A percentile compares a stretch with the other conserved stretches of the same genome.
Conservation (phyloP, 2,888 invertebrate species). For the Chrysopilus asiliformis region DNA sequence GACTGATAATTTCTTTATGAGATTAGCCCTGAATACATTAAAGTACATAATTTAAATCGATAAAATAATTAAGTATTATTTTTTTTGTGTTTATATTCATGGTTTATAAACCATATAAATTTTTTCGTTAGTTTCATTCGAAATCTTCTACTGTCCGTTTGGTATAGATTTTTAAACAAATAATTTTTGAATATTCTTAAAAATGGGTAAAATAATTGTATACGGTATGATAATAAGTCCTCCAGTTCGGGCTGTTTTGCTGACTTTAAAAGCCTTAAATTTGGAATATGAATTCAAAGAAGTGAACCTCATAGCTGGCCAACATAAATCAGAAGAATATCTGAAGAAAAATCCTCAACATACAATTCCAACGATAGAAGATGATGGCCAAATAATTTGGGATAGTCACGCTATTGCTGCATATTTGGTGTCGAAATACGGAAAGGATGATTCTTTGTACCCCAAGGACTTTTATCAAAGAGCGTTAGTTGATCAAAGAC, state of each 20-base stretch:
- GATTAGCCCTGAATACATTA: too few species aligned
- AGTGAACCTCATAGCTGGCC: slow-evolving; percentile 17
- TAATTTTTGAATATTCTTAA: too few species aligned
- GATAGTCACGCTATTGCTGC: slow-evolving; percentile 29
- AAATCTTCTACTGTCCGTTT: too few species aligned
- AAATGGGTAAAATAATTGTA: slow-evolving; percentile 21
- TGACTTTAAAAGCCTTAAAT: slow-evolving; percentile 22
- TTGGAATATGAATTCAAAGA: slow-evolving; percentile 12
- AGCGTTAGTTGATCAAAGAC: slow-evolving; percentile 27
- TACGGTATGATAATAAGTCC: slow-evolving; percentile 24
- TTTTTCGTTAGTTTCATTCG: too few species aligned
- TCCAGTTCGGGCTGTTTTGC: slow-evolving; percentile 23
- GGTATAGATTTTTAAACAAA: too few species aligned
- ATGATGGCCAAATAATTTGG: slow-evolving; percentile 21
- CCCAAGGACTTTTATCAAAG: slow-evolving; percentile 24
- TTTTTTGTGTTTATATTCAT: too few species aligned
- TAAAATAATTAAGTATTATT: too few species aligned
- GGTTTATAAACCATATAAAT: too few species aligned
- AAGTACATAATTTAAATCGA: too few species aligned
- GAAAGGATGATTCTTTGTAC: slow-evolving; percentile 22
- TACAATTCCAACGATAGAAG: slow-evolving; percentile 26
- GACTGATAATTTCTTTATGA: too few species aligned
- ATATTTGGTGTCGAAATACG: slow-evolving; percentile 26
- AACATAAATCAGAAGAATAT: slow-evolving; percentile 20
- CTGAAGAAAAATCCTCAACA: slow-evolving; percentile 28